These are phyloP conservation scores for Steinernema scapterisci DNA, from an alignment of 2,888 invertebrate genomes.

Conservation along the genomic window DNA sequence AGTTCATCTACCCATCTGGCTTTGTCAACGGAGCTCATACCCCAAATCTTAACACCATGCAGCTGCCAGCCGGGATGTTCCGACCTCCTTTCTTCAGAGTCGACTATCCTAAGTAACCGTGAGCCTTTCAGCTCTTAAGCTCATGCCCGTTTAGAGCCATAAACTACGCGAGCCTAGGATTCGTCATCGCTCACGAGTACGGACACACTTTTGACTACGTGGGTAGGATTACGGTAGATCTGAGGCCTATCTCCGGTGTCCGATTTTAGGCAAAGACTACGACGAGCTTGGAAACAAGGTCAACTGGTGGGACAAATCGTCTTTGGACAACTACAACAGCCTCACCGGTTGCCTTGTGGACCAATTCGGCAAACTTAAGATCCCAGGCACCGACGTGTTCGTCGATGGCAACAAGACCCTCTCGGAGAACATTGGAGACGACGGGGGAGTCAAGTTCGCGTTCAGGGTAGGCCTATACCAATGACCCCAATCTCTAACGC, in stretches of 20 bases:
- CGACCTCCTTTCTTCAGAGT: conserved; percentile 90
- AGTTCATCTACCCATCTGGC: neutral
- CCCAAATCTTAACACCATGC: conserved; percentile 24
- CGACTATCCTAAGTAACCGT: conserved; percentile 80
- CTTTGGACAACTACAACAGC: conserved; percentile 83
- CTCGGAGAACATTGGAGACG: conserved; percentile 65
- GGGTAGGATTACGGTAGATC: too few species aligned
- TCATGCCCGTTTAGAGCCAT: too few species aligned
- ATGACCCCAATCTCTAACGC: neutral
- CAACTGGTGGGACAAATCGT: conserved; percentile 94
- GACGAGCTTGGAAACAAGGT: conserved; percentile 88
- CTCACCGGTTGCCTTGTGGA: conserved; percentile 84
- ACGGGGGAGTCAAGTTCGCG: conserved; percentile 62
- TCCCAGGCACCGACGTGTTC: conserved; percentile 67
- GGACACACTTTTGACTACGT: conserved; percentile 47
- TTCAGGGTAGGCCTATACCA: conserved; percentile 39
- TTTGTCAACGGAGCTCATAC: neutral
- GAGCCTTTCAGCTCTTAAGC: conserved; percentile 61
- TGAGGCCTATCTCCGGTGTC: neutral
- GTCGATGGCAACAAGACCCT: conserved; percentile 62
- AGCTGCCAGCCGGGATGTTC: conserved; percentile 68
- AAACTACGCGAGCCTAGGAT: conserved; percentile 72
- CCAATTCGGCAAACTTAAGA: conserved; percentile 80
- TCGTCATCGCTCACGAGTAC: conserved; percentile 44
- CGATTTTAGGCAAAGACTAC: conserved; percentile 79